Conservation (phyloP, 2,888 invertebrate species). For the Lasioglossum marginatum region DNA sequence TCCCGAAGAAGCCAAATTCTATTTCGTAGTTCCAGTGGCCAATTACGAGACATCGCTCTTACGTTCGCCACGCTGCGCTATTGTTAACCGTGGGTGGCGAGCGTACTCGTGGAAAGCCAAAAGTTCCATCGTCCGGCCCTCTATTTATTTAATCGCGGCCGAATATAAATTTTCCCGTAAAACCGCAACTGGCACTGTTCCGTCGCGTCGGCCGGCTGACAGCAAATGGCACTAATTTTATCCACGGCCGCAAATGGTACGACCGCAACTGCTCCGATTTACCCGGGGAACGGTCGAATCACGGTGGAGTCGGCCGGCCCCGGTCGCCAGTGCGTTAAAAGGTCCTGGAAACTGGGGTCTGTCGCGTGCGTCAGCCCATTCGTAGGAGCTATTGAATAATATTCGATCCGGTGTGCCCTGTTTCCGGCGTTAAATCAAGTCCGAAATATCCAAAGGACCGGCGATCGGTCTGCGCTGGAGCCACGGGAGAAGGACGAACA, state of each 20-base stretch:
- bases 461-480: neutral
- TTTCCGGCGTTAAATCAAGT: constrained; percentile 20
- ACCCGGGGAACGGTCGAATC: neutral
- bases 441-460: constrained; percentile 10
- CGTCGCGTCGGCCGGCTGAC: constrained; percentile 26
- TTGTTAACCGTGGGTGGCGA: neutral
- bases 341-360: neutral
- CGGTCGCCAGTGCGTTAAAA: neutral
- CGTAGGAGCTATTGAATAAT: constrained; percentile 16
- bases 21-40: neutral
- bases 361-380: constrained; percentile 20
- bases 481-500: neutral
- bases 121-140: constrained; percentile 8
- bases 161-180: constrained; percentile 27
- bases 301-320: neutral
- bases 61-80: neutral
- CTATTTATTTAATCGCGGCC: constrained; percentile 31
- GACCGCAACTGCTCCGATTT: constrained; percentile 37
- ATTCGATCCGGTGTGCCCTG: neutral
- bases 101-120: neutral
- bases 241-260: constrained; percentile 33
- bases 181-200: constrained; percentile 24
- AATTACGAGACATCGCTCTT: neutral
- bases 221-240: constrained; percentile 47
- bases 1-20: neutral